Percentiles rank a stretch among this genome's conserved stretches.
Evolutionary conservation across 2,113 vertebrate genomes (phyloP).

Genomic region (Mystacornis crossleyi): DNA sequence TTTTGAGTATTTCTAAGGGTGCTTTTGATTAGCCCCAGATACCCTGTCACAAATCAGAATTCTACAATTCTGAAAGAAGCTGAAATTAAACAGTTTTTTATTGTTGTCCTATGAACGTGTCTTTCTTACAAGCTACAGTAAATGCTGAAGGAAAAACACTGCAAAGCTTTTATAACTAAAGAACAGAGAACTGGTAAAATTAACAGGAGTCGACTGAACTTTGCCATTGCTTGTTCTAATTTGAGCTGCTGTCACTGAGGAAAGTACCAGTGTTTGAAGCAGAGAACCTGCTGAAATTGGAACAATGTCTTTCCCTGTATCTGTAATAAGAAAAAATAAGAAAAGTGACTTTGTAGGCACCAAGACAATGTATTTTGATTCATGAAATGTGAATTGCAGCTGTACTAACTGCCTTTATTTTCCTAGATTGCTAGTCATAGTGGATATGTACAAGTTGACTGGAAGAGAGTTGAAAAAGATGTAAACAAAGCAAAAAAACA

Average conservation of each 20-base stretch:
- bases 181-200: neutral
- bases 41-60: neutral
- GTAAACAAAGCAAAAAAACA: slow-evolving; percentile 97
- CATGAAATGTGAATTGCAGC: neutral
- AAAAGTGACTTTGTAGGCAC: neutral
- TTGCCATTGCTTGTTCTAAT: neutral
- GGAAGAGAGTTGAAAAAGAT: slow-evolving; percentile 98
- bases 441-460: slow-evolving; percentile 95
- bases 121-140: neutral
- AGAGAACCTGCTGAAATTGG: neutral
- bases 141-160: neutral
- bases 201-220: neutral
- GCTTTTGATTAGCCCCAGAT: neutral
- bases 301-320: neutral
- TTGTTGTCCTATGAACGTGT: neutral
- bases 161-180: neutral
- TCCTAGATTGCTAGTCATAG: slow-evolving; percentile 94
- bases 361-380: neutral
- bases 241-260: neutral
- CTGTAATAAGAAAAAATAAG: neutral
- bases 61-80: neutral
- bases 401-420: slow-evolving; percentile 37
- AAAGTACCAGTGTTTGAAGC: neutral
- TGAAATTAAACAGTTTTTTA: neutral
- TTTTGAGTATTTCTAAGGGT: neutral